Evolutionary conservation across 2,113 vertebrate genomes (phyloP).

Genomic region (Melanerpes formicivorus): DNA sequence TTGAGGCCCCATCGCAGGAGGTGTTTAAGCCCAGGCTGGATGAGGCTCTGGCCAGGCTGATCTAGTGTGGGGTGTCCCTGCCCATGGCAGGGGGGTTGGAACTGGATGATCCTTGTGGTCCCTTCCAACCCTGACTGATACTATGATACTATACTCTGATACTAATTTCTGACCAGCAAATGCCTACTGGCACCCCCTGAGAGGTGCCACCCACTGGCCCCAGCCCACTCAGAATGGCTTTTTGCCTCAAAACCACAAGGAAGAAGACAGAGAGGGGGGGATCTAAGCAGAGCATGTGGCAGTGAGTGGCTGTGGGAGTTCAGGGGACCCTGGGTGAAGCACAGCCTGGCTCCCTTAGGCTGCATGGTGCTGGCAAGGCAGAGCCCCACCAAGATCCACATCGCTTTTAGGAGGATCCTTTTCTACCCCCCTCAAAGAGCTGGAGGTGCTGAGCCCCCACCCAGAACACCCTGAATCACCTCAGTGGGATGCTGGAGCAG

Average conservation of each 20-base stretch:
- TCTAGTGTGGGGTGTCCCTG: too few relatives aligned
- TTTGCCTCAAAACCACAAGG: neutral
- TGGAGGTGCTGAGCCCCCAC: rapidly evolving
- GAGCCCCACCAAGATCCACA: neutral
- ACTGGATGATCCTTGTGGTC: too few relatives aligned
- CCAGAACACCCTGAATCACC: neutral
- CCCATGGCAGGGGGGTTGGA: too few relatives aligned
- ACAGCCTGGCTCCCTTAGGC: neutral
- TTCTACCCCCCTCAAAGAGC: neutral
- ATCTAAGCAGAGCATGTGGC: neutral
- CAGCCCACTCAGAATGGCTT: neutral
- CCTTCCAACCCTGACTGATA: too few relatives aligned
- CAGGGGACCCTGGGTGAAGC: neutral
- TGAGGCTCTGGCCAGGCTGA: too few relatives aligned
- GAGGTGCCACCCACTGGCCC: neutral
- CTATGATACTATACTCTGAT: too few relatives aligned
- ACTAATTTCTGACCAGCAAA: neutral
- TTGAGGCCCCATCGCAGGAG: too few relatives aligned
- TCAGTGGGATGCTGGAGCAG: neutral
- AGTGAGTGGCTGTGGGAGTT: neutral
- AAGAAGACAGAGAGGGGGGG: neutral
- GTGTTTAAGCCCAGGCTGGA: too few relatives aligned
- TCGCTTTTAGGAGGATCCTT: rapidly evolving
- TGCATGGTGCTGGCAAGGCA: rapidly evolving
- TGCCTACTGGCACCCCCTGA: neutral